A percentile compares a stretch with the other conserved stretches of the same genome.
phyloP scores from a whole-genome alignment of 2,888 invertebrate genomes.

The Malacosoma neustria region DNA sequence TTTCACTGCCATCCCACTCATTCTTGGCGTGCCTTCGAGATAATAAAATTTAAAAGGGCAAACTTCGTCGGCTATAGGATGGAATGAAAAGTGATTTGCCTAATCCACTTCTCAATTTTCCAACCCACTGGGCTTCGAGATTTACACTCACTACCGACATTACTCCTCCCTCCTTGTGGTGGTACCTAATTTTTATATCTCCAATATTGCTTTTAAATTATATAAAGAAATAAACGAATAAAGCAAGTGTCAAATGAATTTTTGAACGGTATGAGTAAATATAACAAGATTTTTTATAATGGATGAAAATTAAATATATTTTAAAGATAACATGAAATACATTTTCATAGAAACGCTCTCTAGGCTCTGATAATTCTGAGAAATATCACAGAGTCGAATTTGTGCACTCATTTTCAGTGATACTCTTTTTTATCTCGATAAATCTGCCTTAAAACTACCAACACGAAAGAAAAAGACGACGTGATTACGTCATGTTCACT shows the following conservation, averaged over 20 bases:
- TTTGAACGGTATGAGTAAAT: background rate
- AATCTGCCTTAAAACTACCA: too few species aligned
- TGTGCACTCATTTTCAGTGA: too few species aligned
- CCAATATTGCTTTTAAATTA: constrained; percentile 5
- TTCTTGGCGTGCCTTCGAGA: constrained; percentile 35
- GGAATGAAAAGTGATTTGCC: constrained; percentile 72
- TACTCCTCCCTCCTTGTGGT: constrained; percentile 21
- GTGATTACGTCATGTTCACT: too few species aligned
- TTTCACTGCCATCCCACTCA: background rate
- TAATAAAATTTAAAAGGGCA: constrained; percentile 73
- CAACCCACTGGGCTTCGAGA: constrained; percentile 41
- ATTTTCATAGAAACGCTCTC: too few species aligned
- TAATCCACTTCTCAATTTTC: constrained; percentile 73
- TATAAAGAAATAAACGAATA: too few species aligned
- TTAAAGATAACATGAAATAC: too few species aligned
- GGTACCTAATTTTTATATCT: constrained; percentile 7
- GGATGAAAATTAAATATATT: too few species aligned
- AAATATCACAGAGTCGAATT: too few species aligned
- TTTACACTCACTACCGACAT: constrained; percentile 42
- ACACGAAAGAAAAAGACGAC: too few species aligned
- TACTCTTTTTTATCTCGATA: too few species aligned
- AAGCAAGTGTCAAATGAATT: constrained; percentile 2
- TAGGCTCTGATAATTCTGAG: too few species aligned
- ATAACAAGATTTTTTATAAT: too few species aligned
- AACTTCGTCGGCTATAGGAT: constrained; percentile 55